phyloP scores from a whole-genome alignment of 1,140 invertebrate species.

The Sitodiplosis mosellana region DNA sequence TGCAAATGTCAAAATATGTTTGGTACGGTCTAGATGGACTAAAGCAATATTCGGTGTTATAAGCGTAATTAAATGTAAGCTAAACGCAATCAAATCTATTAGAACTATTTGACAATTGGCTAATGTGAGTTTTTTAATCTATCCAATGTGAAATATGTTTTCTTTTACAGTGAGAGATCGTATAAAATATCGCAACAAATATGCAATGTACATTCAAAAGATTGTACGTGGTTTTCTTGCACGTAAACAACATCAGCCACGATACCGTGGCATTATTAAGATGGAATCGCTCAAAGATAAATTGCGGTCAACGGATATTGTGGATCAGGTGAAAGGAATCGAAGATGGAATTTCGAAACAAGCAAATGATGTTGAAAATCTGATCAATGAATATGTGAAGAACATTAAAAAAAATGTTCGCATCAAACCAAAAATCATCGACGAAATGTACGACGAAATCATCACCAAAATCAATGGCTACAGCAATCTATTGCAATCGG shows the following conservation, averaged over 20 bases:
- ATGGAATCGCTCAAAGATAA: slow-evolving; percentile 51
- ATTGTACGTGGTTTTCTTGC: slow-evolving; percentile 63
- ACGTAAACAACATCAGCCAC: slow-evolving; percentile 56
- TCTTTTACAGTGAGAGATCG: slow-evolving; percentile 95
- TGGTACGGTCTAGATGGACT: slow-evolving; percentile 78
- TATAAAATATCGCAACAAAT: slow-evolving; percentile 64
- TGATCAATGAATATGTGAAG: slow-evolving; percentile 38
- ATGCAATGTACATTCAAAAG: slow-evolving; percentile 71
- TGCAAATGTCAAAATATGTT: slow-evolving; percentile 73
- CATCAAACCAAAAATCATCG: slow-evolving; percentile 42
- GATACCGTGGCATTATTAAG: slow-evolving; percentile 56
- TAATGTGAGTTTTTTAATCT: too few species aligned
- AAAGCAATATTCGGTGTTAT: slow-evolving; percentile 78
- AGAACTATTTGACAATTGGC: too few species aligned
- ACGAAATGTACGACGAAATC: slow-evolving; percentile 41
- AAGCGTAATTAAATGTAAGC: slow-evolving; percentile 85
- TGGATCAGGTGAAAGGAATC: slow-evolving; percentile 58
- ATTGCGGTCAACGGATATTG: slow-evolving; percentile 51
- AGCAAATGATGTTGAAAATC: slow-evolving; percentile 46
- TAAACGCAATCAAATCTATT: too few species aligned
- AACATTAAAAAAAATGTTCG: slow-evolving; percentile 35
- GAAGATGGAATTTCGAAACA: slow-evolving; percentile 44
- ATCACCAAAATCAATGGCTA: slow-evolving; percentile 50
- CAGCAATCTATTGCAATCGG: slow-evolving; percentile 46
- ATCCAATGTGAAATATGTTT: too few species aligned